phyloP scores from a whole-genome alignment of 2,113 vertebrate species.

The Typhlomys cinereus region DNA sequence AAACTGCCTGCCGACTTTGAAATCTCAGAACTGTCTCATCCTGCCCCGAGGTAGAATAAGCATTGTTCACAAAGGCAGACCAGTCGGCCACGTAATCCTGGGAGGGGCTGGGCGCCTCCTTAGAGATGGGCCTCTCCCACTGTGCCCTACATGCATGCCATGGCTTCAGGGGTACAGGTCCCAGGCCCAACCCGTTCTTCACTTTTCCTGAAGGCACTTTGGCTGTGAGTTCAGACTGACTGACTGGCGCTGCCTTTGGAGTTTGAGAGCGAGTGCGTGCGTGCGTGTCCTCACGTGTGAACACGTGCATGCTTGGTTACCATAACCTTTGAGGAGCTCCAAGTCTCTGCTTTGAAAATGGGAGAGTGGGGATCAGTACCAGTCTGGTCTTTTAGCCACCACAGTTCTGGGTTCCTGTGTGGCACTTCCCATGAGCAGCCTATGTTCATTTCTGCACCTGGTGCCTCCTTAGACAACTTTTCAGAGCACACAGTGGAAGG shows the following conservation, averaged over 20 bases:
- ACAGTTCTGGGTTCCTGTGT: neutral
- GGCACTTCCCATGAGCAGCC: neutral
- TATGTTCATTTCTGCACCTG: rapidly evolving
- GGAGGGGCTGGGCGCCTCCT: neutral
- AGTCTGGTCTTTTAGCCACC: neutral
- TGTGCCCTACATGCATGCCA: neutral
- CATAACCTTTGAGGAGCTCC: neutral
- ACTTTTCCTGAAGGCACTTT: neutral
- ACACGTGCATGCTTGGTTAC: neutral
- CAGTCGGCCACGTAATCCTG: neutral
- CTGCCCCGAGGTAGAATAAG: conserved; percentile 82
- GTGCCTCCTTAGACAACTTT: neutral
- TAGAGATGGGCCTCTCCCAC: neutral
- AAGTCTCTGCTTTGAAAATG: neutral
- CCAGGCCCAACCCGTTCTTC: neutral
- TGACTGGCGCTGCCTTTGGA: neutral
- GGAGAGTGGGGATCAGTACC: neutral
- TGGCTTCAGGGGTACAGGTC: neutral
- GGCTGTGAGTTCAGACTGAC: neutral
- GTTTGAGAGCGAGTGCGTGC: neutral
- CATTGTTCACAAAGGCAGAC: conserved; percentile 65
- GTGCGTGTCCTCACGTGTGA: neutral
- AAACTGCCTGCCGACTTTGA: conserved; percentile 83
- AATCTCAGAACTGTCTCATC: conserved; percentile 82
- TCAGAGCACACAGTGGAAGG: neutral